Evolutionary conservation across 2,113 vertebrate genomes (phyloP).

Genomic region (Oenanthe oenanthe): DNA sequence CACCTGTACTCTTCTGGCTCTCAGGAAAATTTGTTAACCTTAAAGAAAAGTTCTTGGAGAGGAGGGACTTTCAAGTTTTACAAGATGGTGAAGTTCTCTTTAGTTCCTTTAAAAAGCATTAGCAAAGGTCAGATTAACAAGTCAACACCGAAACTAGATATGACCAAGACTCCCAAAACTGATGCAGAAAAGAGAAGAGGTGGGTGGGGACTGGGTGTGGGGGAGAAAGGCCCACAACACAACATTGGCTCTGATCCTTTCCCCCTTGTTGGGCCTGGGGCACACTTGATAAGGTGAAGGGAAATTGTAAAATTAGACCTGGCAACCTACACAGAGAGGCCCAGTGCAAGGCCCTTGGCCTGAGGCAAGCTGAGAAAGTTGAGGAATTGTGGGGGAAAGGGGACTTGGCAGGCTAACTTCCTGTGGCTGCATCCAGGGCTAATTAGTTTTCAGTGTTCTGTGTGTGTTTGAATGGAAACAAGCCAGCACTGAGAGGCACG

Average conservation of each 20-base stretch:
- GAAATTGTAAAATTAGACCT: constrained; percentile 87
- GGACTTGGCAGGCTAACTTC: constrained; percentile 89
- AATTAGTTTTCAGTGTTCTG: constrained; percentile 87
- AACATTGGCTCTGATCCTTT: constrained; percentile 68
- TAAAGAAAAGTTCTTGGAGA: constrained; percentile 60
- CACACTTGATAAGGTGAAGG: constrained; percentile 80
- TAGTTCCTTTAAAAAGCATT: constrained; percentile 74
- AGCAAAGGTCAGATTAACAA: constrained; percentile 80
- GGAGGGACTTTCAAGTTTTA: constrained; percentile 66
- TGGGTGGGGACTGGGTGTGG: constrained; percentile 59
- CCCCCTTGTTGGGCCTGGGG: constrained; percentile 65
- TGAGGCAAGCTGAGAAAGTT: constrained; percentile 78
- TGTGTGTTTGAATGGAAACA: constrained; percentile 80
- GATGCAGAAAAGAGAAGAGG: constrained; percentile 62
- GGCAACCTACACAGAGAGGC: constrained; percentile 83
- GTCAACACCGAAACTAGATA: constrained; percentile 77
- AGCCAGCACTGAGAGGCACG: constrained; percentile 77
- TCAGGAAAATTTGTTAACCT: constrained; percentile 70
- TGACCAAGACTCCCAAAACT: constrained; percentile 61
- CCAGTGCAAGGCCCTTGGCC: constrained; percentile 75
- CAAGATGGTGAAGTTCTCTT: constrained; percentile 61
- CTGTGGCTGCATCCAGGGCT: constrained; percentile 83
- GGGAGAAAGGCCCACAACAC: constrained; percentile 62
- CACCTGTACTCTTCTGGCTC: constrained; percentile 69
- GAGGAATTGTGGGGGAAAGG: constrained; percentile 87